phyloP scores from a whole-genome alignment of 1,140 invertebrate species.

The Leptopilina boulardi region DNA sequence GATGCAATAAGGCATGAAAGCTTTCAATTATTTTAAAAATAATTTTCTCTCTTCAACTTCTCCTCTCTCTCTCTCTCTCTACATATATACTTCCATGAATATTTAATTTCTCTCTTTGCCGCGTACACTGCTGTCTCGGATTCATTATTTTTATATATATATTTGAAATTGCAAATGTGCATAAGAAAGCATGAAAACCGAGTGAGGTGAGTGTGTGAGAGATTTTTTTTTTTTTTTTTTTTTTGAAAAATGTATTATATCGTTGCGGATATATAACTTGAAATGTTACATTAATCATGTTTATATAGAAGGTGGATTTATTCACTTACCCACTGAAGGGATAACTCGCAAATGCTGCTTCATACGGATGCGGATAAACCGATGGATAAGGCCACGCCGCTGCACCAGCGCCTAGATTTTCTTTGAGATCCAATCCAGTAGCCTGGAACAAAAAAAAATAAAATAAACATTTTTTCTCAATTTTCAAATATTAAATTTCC shows the following conservation, averaged over 20 bases:
- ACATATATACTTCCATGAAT: neutral
- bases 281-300: neutral
- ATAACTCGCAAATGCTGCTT: slow-evolving; percentile 91
- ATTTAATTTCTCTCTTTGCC: slow-evolving; percentile 2
- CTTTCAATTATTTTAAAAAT: slow-evolving; percentile 33
- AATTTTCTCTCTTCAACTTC: no score
- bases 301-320: slow-evolving; percentile 36
- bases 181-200: slow-evolving; percentile 4
- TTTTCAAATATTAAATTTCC: neutral
- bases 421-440: slow-evolving; percentile 89
- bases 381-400: slow-evolving; percentile 90
- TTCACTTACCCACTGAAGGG: slow-evolving; percentile 93
- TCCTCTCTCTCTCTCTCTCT: neutral
- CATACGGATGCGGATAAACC: slow-evolving; percentile 90
- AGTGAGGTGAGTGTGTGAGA: no score
- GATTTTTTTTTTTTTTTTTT: no score
- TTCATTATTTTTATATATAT: slow-evolving; percentile 4
- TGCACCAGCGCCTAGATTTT: slow-evolving; percentile 86
- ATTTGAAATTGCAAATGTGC: neutral
- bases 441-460: no score
- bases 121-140: neutral
- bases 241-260: neutral
- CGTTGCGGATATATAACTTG: no score
- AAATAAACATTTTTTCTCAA: slow-evolving; percentile 44
- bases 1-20: slow-evolving; percentile 9